Evolutionary conservation across 2,888 invertebrate genomes (phyloP).

Genomic region (Drosophila affinis): DNA sequence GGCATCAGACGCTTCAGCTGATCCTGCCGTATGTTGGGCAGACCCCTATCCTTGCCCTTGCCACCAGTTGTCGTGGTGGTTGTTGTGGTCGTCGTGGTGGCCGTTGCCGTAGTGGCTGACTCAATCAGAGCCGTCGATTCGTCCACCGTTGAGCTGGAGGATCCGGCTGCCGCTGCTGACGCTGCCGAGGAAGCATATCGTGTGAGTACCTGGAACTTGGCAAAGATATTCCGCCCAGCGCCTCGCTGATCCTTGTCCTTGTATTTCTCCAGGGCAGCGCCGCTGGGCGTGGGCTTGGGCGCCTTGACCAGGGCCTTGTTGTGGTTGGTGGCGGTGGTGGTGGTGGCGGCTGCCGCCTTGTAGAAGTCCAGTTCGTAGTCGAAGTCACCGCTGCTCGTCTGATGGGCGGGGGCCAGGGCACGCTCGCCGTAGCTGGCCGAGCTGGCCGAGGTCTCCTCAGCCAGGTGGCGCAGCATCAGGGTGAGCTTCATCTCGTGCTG

Average conservation of each 20-base stretch:
- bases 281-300: constrained; percentile 77
- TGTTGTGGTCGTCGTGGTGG: constrained; percentile 50
- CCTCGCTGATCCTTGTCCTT: constrained; percentile 83
- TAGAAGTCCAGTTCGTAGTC: constrained; percentile 82
- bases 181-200: constrained; percentile 80
- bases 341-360: constrained; percentile 56
- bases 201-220: constrained; percentile 85
- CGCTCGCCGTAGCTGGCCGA: constrained; percentile 76
- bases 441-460: constrained; percentile 85
- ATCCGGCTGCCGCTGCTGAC: constrained; percentile 66
- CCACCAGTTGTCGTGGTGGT: constrained; percentile 41
- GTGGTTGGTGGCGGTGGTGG: constrained; percentile 30
- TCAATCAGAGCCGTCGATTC: constrained; percentile 69
- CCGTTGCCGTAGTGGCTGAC: constrained; percentile 55
- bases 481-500: constrained; percentile 88
- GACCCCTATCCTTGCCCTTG: constrained; percentile 58
- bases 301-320: constrained; percentile 62
- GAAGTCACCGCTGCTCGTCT: constrained; percentile 36
- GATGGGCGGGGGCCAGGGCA: constrained; percentile 46
- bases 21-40: constrained; percentile 86
- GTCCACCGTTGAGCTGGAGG: constrained; percentile 58
- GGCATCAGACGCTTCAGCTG: constrained; percentile 88
- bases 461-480: constrained; percentile 86
- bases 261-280: constrained; percentile 78
- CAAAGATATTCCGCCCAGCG: constrained; percentile 84